Evolutionary conservation across 2,113 vertebrate species (phyloP), one percentile per base, ranked within the genome.

Genomic region (Blennius ocellaris): DNA sequence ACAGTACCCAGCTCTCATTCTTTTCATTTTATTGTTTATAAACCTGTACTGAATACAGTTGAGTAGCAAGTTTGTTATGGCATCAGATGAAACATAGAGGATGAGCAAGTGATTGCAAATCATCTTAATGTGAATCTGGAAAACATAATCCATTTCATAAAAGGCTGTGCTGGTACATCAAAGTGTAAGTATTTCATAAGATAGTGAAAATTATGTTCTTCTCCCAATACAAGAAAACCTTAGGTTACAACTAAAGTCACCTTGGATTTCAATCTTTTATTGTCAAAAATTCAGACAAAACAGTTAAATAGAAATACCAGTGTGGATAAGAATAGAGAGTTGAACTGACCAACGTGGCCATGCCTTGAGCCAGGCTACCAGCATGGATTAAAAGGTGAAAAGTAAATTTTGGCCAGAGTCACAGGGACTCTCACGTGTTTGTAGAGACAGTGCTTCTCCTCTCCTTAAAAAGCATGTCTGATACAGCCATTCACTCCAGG

Each of bases 401-500:
- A 63, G 7, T 9, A 11, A 39, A 44, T 17, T 11, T 40, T 74
- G 68, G 48, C 60, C 43, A 0, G 14, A 39, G 52, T 51, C 51
- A 17, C 11, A 45, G 7, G 8, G 17, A 61, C 41, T 66, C 69
- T 66, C 69, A 63, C 41, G 11, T 75, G 55, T 72, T 82, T 78
- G 52, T 11, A 53, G 48, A 69, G 72, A 59, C 70, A 55, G 58
- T 21, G 74, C 49, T 45, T 88, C 75, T 85, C 82, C 72, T 66
- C 77, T 82, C 48, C 60, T 2, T 59, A 45, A 69, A 62, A 81
- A 82, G 60, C 63, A 50, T 85, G 61, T 87, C 89, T 81, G 81
- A 90, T 30, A 44, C 8, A 78, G 56, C 65, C 50, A 80, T 88
- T 87, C 77, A 89, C 66, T 67, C 57, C 50, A 64, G 41, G 55